Evolutionary conservation across 2,797 vertebrate species (phyloP), one percentile per base, ranked within the genome.

Genomic region (Hydrolagus colliei): DNA sequence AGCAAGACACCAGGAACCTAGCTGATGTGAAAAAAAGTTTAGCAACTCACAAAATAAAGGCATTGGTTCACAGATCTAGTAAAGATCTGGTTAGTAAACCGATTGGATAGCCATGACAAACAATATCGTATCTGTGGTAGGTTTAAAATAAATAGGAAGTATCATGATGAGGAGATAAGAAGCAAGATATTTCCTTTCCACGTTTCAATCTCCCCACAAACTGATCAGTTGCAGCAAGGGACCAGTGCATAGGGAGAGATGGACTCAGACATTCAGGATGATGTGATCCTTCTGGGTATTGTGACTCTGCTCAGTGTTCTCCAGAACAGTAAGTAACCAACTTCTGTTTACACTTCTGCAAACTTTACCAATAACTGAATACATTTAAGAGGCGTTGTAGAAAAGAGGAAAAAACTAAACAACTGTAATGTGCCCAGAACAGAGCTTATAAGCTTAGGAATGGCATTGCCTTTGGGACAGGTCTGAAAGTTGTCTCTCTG

Each of bases 271-370:
- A 89, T 95, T 22, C 87, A 98, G 89, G 96, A 95, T 61, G 91
- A 95, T 32, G 88, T 98, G 52, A 96, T 96, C 88, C 93, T 98
- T 14, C 89, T 99, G 63, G 95, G 93, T 87, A 91, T 96, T 0
- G 93, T 99, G 88, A 98, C 97, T 13, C 93, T 98, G 86, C 88
- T 98, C 90, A 99, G 97, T 0, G 95, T 95, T 1, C 85, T 98
- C 77, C 98, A 99, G 90, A 99, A 99, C 0, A 95, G 97, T 99
- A 93, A 95, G 96, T 27, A 32, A 67, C 52, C 12, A 0, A 5
- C 4, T n/a, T 63, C n/a, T 67, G 61, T 65, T 6, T 68, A 63
- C 3, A 18, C 41, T 3, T 52, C 6, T 52, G 41, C 6, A 3
- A 3, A 52, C 41, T 52, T 52, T 3, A 32, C 18, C 35, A 61